Evolutionary conservation across 2,888 invertebrate species (phyloP), one percentile per base, ranked within the genome.

Genomic region (Ornithoptera alexandrae): DNA sequence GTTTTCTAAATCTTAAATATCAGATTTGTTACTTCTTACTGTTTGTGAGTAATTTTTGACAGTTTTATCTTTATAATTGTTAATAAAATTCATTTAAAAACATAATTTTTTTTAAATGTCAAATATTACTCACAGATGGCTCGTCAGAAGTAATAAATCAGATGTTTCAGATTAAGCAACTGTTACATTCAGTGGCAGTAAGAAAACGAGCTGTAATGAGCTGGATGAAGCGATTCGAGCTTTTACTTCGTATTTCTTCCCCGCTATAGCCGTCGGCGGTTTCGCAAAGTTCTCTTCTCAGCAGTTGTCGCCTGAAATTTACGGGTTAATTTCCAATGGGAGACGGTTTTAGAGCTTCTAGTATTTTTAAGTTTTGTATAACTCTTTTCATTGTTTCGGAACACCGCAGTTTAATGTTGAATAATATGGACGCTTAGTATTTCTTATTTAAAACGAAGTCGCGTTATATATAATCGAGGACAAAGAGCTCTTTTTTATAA

Each of bases 271-370:
- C 90, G 86, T 79, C 83, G 92, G 89, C 89, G 87, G 89, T 90
- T 88, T 86, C 81, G 77, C 84, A 88, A 92, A 92, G 82, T 92
- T 92, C 85, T 78, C 84, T 83, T 85, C 87, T 88, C 87, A 86
- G 88, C 89, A 88, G 85, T 91, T 91, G 91, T 91, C 90, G 89
- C 87, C 79, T 79, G 81, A 89, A 92, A 92, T 92, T 91, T 92
- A 92, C 91, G 89, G 88, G 87, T 90, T 91, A 91, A 92, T 92
- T 91, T 92, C 89, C 89, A 90, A 87, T 89, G 84, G 86, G 76
- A 81, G 84, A 79, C 77, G 80, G 86, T 84, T 85, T 85, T 84
- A 85, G 86, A 87, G 73, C 82, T 84, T 81, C 82, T 83, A 82
- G 81, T 83, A 85, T 87, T 89, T 88, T 89, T 85, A 86, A 86